Evolutionary conservation across 1,140 invertebrate species (phyloP), one percentile per base, ranked within the genome.

Genomic region (Diploscapter pachys): DNA sequence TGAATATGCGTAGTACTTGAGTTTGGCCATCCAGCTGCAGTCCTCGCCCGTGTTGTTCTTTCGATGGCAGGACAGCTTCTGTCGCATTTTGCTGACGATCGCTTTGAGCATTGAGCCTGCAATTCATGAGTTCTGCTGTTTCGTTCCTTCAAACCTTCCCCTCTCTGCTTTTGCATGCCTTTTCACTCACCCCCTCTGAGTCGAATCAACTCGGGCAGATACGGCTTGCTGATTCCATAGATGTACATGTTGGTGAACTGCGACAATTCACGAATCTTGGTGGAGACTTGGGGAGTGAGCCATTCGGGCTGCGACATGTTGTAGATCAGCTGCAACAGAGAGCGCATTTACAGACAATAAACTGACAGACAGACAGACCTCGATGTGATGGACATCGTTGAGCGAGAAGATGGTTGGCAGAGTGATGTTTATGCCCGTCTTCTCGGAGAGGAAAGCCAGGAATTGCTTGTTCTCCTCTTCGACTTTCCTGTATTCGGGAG

Each of bases 1-100:
- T 13, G 82, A 84, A 70, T 83, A 82, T 8, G 81, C 81, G 56
- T 82, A 82, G 65, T 83, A 82, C 59, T 82, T 82, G 5, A 82
- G 75, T n/a, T 69, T 63, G 5, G 13, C 54, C 9, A 82, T 83
- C 81, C 81, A 82, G 3, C 11, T 57, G 57, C 82, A 83, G 3
- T 75, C 53, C 4, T 50, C 56, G 51, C 62, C 63, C 6, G 63
- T 9, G 51, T 80, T 75, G 13, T 69, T 65, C 48, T 56, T 53
- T 31, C 52, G 4, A 5, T 9, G n/a, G 51, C 80, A 80, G 31
- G 56, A 13, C 4, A 80, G 2, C 56, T 82, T 82, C 4, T 65
- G 62, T 11, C 77, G 61, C 73, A 82, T 83, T 48, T 71, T 75
- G 63, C 81, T 72, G 9, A 82, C 63, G 53, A 82, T 64, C 11